Percentiles rank a stretch among this genome's conserved stretches.
phyloP scores from a whole-genome alignment of 2,113 vertebrate species.

The Anoura caudifer region DNA sequence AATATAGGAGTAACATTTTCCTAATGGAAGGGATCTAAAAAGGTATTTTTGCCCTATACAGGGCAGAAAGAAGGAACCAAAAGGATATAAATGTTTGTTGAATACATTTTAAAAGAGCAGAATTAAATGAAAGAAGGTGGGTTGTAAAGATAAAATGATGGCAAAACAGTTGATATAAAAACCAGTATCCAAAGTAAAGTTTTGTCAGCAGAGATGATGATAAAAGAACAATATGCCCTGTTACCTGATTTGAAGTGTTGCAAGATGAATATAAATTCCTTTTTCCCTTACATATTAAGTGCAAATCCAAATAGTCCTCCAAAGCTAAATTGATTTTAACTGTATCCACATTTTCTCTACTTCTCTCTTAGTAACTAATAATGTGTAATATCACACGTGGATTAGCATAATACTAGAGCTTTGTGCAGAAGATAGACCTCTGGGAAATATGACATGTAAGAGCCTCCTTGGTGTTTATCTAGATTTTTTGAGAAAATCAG shows the following conservation, averaged over 20 bases:
- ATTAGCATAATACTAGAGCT: not conserved
- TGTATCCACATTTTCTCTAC: conserved; percentile 1
- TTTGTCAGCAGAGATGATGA: not conserved
- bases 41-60: not conserved
- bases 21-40: not conserved
- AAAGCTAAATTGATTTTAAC: conserved; percentile 34
- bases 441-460: not conserved
- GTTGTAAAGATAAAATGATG: not conserved
- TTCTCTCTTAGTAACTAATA: conserved; percentile 13
- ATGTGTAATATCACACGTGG: not conserved
- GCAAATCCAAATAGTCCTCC: not conserved
- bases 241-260: not conserved
- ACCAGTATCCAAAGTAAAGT: not conserved
- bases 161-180: not conserved
- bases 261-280: not conserved
- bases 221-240: not conserved
- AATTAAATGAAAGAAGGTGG: not conserved
- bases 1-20: not conserved
- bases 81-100: not conserved
- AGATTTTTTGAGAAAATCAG: conserved; percentile 2
- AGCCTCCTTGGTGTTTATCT: not conserved
- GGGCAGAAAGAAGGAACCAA: not conserved
- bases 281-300: not conserved
- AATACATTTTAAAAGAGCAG: not conserved
- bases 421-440: not conserved